Percentiles rank a stretch among this genome's conserved stretches.
Conservation (phyloP, 2,113 vertebrate species). For the Protomyctophum bolini region DNA sequence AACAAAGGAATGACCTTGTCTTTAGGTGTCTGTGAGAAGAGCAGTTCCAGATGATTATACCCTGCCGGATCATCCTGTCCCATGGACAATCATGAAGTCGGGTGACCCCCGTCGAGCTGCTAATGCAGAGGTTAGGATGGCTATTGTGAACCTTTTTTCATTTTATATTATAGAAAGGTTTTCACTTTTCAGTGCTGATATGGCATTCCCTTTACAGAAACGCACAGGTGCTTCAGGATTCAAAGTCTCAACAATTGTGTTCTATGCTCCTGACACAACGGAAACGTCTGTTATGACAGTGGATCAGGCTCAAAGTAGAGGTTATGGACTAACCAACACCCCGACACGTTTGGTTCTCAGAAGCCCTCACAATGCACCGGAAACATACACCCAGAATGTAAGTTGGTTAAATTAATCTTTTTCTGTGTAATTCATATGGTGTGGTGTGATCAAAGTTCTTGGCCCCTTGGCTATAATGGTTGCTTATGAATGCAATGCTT, state of each 20-base stretch:
- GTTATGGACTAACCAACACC: constrained; percentile 67
- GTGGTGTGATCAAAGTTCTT: neutral
- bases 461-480: too few relatives aligned
- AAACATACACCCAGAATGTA: constrained; percentile 61
- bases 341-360: constrained; percentile 65
- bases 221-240: constrained; percentile 23
- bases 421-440: neutral
- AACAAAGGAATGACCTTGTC: constrained; percentile 15
- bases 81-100: neutral
- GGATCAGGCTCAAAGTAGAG: constrained; percentile 54
- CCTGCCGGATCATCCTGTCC: constrained; percentile 19
- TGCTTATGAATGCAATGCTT: too few relatives aligned
- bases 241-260: constrained; percentile 59
- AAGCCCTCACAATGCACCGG: constrained; percentile 46
- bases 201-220: constrained; percentile 16
- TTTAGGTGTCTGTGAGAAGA: constrained; percentile 80
- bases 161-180: neutral
- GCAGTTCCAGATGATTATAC: constrained; percentile 58
- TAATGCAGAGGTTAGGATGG: constrained; percentile 29
- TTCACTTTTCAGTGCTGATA: neutral
- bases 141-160: neutral
- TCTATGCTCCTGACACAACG: constrained; percentile 65
- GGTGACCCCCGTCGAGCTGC: constrained; percentile 2
- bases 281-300: constrained; percentile 60
- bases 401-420: constrained; percentile 18